Conservation (phyloP, 2,888 invertebrate genomes). For the Drosophila antonietae region DNA sequence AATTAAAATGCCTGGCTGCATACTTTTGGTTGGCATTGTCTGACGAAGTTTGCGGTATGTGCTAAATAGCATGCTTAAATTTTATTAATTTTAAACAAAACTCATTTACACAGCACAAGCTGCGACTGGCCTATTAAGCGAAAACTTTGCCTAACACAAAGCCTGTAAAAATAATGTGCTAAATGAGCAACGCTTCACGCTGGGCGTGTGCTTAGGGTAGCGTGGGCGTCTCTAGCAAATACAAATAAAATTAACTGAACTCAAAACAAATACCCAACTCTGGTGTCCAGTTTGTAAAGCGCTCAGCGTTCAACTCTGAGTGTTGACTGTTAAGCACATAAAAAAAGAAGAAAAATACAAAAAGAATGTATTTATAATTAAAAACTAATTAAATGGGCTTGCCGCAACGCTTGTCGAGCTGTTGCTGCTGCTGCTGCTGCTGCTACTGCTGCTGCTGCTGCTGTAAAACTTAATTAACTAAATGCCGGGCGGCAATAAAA, state of each 20-base stretch:
- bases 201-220: neutral
- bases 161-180: slow-evolving; percentile 68
- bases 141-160: slow-evolving; percentile 53
- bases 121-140: slow-evolving; percentile 57
- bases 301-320: slow-evolving; percentile 1
- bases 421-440: slow-evolving; percentile 43
- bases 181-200: slow-evolving; percentile 53
- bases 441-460: slow-evolving; percentile 44
- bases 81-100: slow-evolving; percentile 47
- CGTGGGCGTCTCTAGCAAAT: slow-evolving; percentile 54
- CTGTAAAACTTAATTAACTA: slow-evolving; percentile 76
- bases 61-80: slow-evolving; percentile 34
- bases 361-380: slow-evolving; percentile 51
- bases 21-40: slow-evolving; percentile 20
- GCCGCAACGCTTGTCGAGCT: slow-evolving; percentile 44
- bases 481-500: slow-evolving; percentile 52
- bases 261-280: slow-evolving; percentile 55
- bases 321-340: neutral
- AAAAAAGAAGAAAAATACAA: slow-evolving; percentile 18
- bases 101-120: slow-evolving; percentile 58
- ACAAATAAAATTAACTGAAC: slow-evolving; percentile 76
- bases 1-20: slow-evolving; percentile 26
- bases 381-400: slow-evolving; percentile 71
- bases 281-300: slow-evolving; percentile 32
- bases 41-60: slow-evolving; percentile 1